Evolutionary conservation across 2,888 invertebrate genomes (phyloP), one percentile per base, ranked within the genome.

Genomic region (Nebria salina): DNA sequence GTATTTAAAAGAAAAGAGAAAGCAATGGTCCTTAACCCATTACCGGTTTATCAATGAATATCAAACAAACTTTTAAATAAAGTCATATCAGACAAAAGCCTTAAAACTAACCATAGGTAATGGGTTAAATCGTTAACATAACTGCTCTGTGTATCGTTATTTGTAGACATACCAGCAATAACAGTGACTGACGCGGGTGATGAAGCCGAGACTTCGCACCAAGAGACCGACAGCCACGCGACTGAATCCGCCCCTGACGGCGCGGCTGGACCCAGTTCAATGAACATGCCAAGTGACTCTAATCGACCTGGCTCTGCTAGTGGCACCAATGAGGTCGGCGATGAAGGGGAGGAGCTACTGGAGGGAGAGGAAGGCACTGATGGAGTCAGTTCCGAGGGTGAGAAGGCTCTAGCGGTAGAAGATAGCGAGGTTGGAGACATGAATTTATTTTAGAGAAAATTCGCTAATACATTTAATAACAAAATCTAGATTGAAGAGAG

Each of bases 361-460:
- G 89, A 89, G 83, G 87, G 87, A 20, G 88, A 88, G 79, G 88
- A 89, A 85, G 89, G 87, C 83, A 88, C 88, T 7, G 89, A 87
- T 86, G 91, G 90, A 64, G 92, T 92, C 25, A 92, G 91, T 81
- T 92, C 93, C 0, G 93, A 93, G 85, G 92, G 92, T 25, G 93
- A 93, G 86, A 93, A 93, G 84, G 90, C 90, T 72, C 87, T 89
- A 15, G 89, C 90, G 25, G 86, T 87, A 7, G 91, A 91, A 83
- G 88, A 89, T 72, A 88, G 87, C 13, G 88, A 88, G 80, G 88
- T 88, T 43, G 79, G 68, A 34, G 20, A 43, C 1, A 66, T 34
- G 1, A 43, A 43, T 54, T 7, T 7, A 43, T 72, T 41, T 42
- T 34, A 64, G 13, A 26, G 15, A 6, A 2, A 68, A 15, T 20